A percentile compares a stretch with the other conserved stretches of the same genome.
Evolutionary conservation across 2,113 vertebrate genomes (phyloP).

Genomic region (Perca fluviatilis): DNA sequence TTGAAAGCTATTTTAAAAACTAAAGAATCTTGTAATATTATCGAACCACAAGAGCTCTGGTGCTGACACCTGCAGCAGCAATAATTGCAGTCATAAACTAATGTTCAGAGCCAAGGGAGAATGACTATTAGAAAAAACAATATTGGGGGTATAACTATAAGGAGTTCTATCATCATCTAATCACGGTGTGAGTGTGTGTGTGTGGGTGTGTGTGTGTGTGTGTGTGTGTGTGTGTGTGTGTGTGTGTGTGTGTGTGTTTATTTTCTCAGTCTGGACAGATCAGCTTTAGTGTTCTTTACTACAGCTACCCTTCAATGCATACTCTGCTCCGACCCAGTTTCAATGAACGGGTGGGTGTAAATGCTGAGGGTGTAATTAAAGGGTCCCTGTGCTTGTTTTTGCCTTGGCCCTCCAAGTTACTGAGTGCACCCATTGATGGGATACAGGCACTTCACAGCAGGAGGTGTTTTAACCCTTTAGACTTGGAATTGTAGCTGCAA

Average conservation of each 20-base stretch:
- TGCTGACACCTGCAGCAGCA: background rate
- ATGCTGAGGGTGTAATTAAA: constrained; percentile 43
- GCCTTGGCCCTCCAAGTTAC: constrained; percentile 22
- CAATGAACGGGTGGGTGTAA: constrained; percentile 9
- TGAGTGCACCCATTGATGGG: constrained; percentile 6
- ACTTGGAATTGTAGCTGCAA: background rate
- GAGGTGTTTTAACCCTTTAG: constrained; percentile 47
- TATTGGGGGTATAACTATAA: background rate
- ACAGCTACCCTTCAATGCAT: background rate
- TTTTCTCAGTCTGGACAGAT: background rate
- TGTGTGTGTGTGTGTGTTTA: background rate
- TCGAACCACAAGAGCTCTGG: background rate
- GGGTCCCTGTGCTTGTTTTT: constrained; percentile 18
- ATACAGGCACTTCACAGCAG: constrained; percentile 14
- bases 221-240: background rate
- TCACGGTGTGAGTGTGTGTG: background rate
- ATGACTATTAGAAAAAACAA: background rate
- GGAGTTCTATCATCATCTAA: background rate
- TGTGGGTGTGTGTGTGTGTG: background rate
- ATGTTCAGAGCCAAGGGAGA: constrained; percentile 7
- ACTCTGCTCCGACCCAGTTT: constrained; percentile 19
- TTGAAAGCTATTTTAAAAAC: background rate
- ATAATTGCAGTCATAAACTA: constrained; percentile 1
- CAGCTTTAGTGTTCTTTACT: background rate
- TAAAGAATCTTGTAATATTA: background rate